A percentile compares a stretch with the other conserved stretches of the same genome.
Evolutionary conservation across 2,797 vertebrate species (phyloP).

Genomic region (Jordanella pulchra): DNA sequence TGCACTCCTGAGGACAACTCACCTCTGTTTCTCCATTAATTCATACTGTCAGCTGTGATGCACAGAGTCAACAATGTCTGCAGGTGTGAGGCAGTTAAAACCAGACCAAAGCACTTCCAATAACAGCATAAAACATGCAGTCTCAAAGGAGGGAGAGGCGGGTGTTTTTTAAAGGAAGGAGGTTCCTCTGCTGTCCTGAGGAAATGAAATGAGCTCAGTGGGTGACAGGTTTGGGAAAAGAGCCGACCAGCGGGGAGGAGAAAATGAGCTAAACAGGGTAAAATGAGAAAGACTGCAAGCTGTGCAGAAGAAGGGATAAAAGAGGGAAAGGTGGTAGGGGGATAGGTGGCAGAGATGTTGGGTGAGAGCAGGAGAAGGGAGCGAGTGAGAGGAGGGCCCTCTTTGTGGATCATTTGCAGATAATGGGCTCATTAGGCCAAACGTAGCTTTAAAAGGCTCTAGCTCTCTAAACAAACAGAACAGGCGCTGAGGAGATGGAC

Average conservation of each 20-base stretch:
- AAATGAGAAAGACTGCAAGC: slow-evolving; percentile 28
- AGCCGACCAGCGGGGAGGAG: slow-evolving; percentile 35
- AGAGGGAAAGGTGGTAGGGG: slow-evolving; percentile 22
- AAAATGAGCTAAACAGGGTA: slow-evolving; percentile 58
- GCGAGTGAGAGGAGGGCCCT: slow-evolving; percentile 65
- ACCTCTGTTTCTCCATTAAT: slow-evolving; percentile 39
- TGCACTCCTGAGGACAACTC: slow-evolving; percentile 25
- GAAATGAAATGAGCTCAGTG: slow-evolving; percentile 59
- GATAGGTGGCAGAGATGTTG: slow-evolving; percentile 45
- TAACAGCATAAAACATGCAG: slow-evolving; percentile 59
- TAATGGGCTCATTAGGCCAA: slow-evolving; percentile 84
- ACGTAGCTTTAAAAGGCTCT: slow-evolving; percentile 79
- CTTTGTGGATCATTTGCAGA: slow-evolving; percentile 83
- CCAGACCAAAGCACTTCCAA: slow-evolving; percentile 63
- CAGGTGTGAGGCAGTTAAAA: slow-evolving; percentile 75
- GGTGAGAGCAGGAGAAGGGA: slow-evolving; percentile 45
- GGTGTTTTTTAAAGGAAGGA: slow-evolving; percentile 64
- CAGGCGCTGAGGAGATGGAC: slow-evolving; percentile 76
- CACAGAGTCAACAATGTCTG: slow-evolving; percentile 54
- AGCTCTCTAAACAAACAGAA: slow-evolving; percentile 83
- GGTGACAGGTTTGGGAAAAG: slow-evolving; percentile 57
- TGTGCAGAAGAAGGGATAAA: slow-evolving; percentile 30
- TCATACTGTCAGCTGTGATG: slow-evolving; percentile 58
- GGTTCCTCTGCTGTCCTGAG: slow-evolving; percentile 49
- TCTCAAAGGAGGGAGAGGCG: slow-evolving; percentile 53